Percentiles rank a stretch among this genome's conserved stretches.
phyloP scores from a whole-genome alignment of 2,113 vertebrate species.

The Aviceda subcristata region DNA sequence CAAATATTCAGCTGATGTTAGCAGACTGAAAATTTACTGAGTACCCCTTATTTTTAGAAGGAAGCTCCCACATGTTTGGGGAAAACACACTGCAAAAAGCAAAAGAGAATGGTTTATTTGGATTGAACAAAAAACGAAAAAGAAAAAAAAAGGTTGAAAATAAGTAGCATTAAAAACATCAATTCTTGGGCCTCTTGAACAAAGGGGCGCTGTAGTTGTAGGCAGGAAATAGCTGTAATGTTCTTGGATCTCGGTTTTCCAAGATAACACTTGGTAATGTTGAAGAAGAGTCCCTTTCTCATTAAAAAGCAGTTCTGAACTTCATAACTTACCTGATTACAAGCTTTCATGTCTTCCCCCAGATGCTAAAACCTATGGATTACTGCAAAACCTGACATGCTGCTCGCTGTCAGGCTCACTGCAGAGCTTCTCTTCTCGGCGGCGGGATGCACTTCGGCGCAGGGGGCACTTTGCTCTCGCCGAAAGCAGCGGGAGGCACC shows the following conservation, averaged over 20 bases:
- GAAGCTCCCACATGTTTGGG: background rate
- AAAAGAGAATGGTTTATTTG: background rate
- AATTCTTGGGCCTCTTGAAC: background rate
- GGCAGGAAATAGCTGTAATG: background rate
- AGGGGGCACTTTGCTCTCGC: background rate
- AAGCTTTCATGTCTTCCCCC: background rate
- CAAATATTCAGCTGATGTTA: background rate
- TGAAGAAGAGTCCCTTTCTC: background rate
- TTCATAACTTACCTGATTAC: background rate
- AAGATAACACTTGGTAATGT: background rate
- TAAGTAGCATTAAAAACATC: background rate
- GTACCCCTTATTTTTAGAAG: background rate
- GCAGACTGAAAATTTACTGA: background rate
- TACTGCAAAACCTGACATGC: background rate
- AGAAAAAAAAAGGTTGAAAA: background rate
- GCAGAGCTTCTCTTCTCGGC: background rate
- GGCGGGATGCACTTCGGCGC: background rate
- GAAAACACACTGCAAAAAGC: background rate
- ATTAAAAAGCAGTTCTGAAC: background rate
- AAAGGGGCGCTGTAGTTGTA: background rate
- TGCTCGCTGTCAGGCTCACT: background rate
- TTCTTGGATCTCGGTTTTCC: background rate
- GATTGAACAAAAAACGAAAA: background rate
- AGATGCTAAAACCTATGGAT: background rate
- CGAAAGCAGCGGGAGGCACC: background rate